Conservation (phyloP, 2,797 vertebrate genomes). For the Darevskia nairensis region DNA sequence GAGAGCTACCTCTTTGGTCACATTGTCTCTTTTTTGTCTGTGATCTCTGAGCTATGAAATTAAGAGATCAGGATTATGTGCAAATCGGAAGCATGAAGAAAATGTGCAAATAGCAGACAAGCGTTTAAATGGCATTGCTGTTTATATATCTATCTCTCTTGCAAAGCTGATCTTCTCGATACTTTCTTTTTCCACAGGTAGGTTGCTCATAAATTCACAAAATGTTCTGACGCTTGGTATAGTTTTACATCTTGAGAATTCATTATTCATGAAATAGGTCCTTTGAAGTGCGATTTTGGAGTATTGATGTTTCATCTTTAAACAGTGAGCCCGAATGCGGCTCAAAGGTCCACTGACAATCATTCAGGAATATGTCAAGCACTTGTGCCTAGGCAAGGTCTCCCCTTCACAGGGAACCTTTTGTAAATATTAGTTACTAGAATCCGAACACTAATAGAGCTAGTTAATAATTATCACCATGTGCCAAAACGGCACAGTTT, state of each 20-base stretch:
- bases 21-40: slow-evolving; percentile 33
- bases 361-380: slow-evolving; percentile 76
- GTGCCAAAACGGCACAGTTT: slow-evolving; percentile 82
- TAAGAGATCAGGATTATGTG: slow-evolving; percentile 38
- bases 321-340: slow-evolving; percentile 69
- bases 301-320: slow-evolving; percentile 81
- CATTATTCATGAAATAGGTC: slow-evolving; percentile 78
- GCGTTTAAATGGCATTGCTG: slow-evolving; percentile 56
- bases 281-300: slow-evolving; percentile 80
- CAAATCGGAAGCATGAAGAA: slow-evolving; percentile 28
- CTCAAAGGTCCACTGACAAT: slow-evolving; percentile 77
- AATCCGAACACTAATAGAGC: slow-evolving; percentile 78
- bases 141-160: slow-evolving; percentile 33
- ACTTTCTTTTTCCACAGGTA: slow-evolving; percentile 65
- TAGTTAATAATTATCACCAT: slow-evolving; percentile 83
- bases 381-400: slow-evolving; percentile 75
- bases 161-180: slow-evolving; percentile 57
- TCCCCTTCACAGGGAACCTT: slow-evolving; percentile 78
- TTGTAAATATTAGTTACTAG: slow-evolving; percentile 83
- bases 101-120: slow-evolving; percentile 48
- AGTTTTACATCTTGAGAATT: slow-evolving; percentile 76
- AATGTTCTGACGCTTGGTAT: slow-evolving; percentile 69
- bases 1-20: slow-evolving; percentile 35
- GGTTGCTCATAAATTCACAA: slow-evolving; percentile 74
- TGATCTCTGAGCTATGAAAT: slow-evolving; percentile 46